Base-by-base conservation (phyloP, 2,797 vertebrate genomes). In the Mormyrops boulengeri region DNA sequence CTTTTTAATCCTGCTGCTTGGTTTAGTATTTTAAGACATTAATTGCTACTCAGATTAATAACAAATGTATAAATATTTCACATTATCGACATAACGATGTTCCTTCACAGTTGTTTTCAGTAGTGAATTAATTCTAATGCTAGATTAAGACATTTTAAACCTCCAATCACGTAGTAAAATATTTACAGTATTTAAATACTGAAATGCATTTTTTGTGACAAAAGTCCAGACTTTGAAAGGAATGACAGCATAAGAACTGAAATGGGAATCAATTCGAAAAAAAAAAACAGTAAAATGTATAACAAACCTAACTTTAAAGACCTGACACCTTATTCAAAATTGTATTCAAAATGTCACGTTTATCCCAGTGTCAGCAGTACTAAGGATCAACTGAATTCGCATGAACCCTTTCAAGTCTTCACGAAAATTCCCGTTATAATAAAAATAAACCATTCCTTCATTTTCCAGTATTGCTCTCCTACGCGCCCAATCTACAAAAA, bases 51-150 rank as follows among this genome's bases (percentile, higher is more conserved):
- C 5, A 8, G 12, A 19, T 80, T 80, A 80, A 44, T 41, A 80
- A 77, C 69, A 44, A 80, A 80, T 80, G 73, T 80, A 80, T 34
- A 30, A 69, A 69, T 80, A 80, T 80, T 80, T 80, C 73, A 80
- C 73, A 80, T 44, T 41, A 80, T 44, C 6, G 30, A 80, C 73
- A 80, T 44, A 44, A 0, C 17, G 5, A 44, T n/a, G 73, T 80
- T 44, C 73, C 73, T 44, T 44, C 73, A 80, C 34, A 44, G 41
- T n/a, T 44, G 38, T 44, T 44, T 80, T 41, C 38, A 80, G 73
- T 44, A 80, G 34, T 44, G 73, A 80, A 80, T 17, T 80, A 2
- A 2, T 12, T 41, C 41, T 80, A 44, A 44, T 44, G 73, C 38
- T 80, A 80, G 30, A 80, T 80, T 80, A 80, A 80, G 38, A 80